phyloP scores from a whole-genome alignment of 1,140 invertebrate genomes.

The Frieseomelitta varia region DNA sequence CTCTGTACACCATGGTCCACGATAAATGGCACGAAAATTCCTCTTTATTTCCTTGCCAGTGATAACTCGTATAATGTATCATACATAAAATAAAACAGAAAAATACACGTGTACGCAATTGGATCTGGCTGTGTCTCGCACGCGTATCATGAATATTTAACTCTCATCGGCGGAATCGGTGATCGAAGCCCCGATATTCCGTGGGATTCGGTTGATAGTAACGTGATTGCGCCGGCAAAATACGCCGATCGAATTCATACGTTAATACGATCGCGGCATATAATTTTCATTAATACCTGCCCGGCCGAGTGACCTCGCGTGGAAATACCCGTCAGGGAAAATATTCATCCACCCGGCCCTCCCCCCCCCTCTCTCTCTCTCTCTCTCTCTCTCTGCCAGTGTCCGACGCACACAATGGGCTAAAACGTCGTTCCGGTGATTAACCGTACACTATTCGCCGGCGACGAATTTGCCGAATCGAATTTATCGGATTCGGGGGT shows the following conservation, averaged over 20 bases:
- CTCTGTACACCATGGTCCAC: no score
- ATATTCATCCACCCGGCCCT: background rate
- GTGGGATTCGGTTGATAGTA: background rate
- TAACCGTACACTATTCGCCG: background rate
- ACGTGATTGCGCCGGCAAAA: background rate
- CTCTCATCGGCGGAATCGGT: background rate
- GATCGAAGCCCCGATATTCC: background rate
- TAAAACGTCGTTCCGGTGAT: constrained; percentile 13
- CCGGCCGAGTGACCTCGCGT: background rate
- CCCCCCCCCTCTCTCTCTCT: no score
- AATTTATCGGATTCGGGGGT: background rate
- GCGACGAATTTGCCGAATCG: constrained; percentile 9
- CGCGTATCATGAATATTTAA: background rate
- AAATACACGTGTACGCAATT: background rate
- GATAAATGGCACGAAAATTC: no score
- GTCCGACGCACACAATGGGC: background rate
- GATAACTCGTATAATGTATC: no score
- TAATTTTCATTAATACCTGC: constrained; percentile 3
- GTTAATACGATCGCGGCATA: background rate
- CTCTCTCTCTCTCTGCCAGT: background rate
- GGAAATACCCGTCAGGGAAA: background rate
- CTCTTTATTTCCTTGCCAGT: no score
- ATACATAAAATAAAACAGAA: background rate
- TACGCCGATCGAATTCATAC: constrained; percentile 3
- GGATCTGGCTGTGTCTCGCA: background rate